Evolutionary conservation across 2,888 invertebrate genomes (phyloP).

Genomic region (Cryptocephalus primarius): DNA sequence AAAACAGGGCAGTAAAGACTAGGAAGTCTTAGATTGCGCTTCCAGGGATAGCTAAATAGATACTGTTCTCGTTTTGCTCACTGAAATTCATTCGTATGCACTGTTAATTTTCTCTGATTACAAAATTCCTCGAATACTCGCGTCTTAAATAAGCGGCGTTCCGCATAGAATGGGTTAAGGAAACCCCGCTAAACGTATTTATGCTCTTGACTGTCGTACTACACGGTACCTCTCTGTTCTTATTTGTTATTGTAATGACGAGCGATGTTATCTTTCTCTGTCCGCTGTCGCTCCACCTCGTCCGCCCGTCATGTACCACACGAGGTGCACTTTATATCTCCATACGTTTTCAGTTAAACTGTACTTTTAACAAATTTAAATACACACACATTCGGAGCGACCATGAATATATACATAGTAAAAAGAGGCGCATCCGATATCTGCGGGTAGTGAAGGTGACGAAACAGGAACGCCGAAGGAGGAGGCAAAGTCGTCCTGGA

Average conservation of each 20-base stretch:
- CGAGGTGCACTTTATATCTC: slow-evolving; percentile 26
- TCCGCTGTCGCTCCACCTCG: slow-evolving; percentile 32
- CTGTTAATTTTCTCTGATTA: no score
- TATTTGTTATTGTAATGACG: slow-evolving; percentile 40
- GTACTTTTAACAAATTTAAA: slow-evolving; percentile 13
- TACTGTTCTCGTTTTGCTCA: no score
- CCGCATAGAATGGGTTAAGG: no score
- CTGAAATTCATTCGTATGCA: no score
- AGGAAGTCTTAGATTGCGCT: no score
- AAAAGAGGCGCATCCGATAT: neutral
- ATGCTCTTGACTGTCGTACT: slow-evolving; percentile 27
- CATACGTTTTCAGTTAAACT: slow-evolving; percentile 17
- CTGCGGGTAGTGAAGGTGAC: no score
- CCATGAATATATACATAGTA: slow-evolving; percentile 11
- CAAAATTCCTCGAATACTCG: no score
- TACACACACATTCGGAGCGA: slow-evolving; percentile 7
- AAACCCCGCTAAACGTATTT: slow-evolving; percentile 18
- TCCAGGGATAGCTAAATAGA: no score
- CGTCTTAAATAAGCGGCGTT: no score
- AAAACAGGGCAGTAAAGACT: no score
- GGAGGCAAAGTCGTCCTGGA: no score
- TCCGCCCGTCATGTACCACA: slow-evolving; percentile 30
- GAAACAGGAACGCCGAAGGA: no score
- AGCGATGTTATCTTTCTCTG: slow-evolving; percentile 33
- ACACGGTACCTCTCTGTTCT: slow-evolving; percentile 33